These are phyloP conservation scores for Neodiprion lecontei DNA, from an alignment of 1,140 invertebrate species.

Conservation along the genomic window DNA sequence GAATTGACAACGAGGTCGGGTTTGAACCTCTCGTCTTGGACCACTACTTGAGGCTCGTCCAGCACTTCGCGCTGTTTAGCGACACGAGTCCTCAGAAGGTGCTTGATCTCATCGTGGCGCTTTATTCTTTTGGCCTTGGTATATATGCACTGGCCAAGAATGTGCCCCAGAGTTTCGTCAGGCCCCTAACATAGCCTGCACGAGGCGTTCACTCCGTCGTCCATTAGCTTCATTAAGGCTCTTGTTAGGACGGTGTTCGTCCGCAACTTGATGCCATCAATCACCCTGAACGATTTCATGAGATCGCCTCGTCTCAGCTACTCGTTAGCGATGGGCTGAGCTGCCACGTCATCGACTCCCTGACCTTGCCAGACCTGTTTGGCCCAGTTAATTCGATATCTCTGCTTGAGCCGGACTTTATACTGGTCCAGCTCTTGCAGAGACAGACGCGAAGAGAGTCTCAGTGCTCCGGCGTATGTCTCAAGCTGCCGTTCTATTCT, in stretches of 20 bases:
- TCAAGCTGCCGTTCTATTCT: not conserved
- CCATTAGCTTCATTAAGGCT: not conserved
- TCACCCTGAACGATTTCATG: constrained; percentile 24
- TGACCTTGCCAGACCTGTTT: constrained; percentile 30
- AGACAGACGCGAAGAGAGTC: constrained; percentile 7
- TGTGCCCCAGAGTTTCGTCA: not conserved
- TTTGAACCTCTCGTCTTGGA: not conserved
- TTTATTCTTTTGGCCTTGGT: not conserved
- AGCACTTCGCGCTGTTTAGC: not conserved
- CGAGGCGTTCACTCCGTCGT: not conserved
- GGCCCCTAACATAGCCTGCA: not conserved
- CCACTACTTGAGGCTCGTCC: not conserved
- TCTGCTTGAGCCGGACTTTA: constrained; percentile 12
- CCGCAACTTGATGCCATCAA: not conserved
- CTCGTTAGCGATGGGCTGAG: constrained; percentile 25
- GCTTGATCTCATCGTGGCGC: constrained; percentile 5
- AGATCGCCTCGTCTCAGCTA: constrained; percentile 26
- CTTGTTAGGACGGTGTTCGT: not conserved
- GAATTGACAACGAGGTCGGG: not conserved
- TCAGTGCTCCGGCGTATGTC: constrained; percentile 19
- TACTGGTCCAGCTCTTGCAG: constrained; percentile 8
- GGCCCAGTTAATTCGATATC: constrained; percentile 21
- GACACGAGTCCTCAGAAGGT: not conserved
- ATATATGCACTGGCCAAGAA: not conserved
- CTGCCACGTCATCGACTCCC: constrained; percentile 26